Percentiles rank a stretch among this genome's conserved stretches.
phyloP scores from a whole-genome alignment of 2,797 vertebrate species.

The Chromobotia macracanthus region DNA sequence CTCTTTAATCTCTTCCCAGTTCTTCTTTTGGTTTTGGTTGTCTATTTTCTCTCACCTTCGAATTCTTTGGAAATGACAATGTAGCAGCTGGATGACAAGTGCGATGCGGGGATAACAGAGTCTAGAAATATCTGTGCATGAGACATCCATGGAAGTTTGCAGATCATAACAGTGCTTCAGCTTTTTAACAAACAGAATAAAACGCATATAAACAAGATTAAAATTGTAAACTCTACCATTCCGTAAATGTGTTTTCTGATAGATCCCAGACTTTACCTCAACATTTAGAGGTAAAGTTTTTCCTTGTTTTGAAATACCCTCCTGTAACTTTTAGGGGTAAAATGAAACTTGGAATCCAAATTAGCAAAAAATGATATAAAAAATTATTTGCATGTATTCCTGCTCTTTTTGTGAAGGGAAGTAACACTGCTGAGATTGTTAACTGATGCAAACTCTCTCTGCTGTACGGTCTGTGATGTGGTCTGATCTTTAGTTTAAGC shows the following conservation, averaged over 20 bases:
- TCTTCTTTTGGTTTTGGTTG: conserved; percentile 71
- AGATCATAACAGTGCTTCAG: conserved; percentile 82
- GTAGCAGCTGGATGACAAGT: conserved; percentile 84
- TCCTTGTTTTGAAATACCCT: background rate
- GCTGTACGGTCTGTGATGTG: conserved; percentile 72
- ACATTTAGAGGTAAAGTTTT: background rate
- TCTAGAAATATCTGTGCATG: conserved; percentile 98
- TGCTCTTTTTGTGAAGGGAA: conserved; percentile 50
- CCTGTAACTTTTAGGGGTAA: background rate
- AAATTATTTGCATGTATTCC: conserved; percentile 29
- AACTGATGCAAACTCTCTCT: conserved; percentile 81
- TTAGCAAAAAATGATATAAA: too few relatives aligned
- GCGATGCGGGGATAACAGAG: conserved; percentile 80
- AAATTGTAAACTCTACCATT: background rate
- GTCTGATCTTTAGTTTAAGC: conserved; percentile 71
- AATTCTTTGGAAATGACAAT: conserved; percentile 65
- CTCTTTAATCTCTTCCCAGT: conserved; percentile 76
- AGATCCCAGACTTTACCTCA: background rate
- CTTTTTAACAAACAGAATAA: conserved; percentile 51
- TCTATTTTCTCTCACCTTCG: conserved; percentile 66
- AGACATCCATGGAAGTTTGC: conserved; percentile 96
- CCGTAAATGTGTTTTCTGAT: background rate
- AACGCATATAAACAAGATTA: too few relatives aligned
- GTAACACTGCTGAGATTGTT: conserved; percentile 79
- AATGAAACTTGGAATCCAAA: background rate